Base-by-base conservation (phyloP, 1,140 invertebrate species). In the Neodiprion lecontei region DNA sequence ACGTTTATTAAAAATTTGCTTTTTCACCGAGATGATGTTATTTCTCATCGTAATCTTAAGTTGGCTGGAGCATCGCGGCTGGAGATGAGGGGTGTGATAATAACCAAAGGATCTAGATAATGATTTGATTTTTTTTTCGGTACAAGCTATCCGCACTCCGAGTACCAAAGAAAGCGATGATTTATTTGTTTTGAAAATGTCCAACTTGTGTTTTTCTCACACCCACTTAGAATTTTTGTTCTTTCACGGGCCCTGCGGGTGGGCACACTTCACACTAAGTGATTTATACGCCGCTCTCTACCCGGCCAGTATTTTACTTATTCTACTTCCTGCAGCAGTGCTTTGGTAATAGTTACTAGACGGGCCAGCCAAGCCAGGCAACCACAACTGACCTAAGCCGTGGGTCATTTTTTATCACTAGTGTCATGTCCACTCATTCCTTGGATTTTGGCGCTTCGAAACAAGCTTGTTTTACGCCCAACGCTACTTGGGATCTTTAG, bases 201-300 rank as follows among this genome's bases (percentile, higher is more conserved):
- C 11, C n/a, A 9, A 61, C 11, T 61, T 17, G n/a, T 61, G 53
- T 61, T 61, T 61, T 17, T 61, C 53, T 12, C 28, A 40, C 28
- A 40, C 28, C 53, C 53, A 61, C 53, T 61, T 61, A 61, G 53
- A 61, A 61, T 61, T 61, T 61, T 61, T 17, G 53, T 61, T 61
- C 28, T 40, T 40, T 40, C 28, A 40, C 2, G 2, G 28, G 28
- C 28, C 28, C 28, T 40, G 28, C 28, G 28, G 28, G 28, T 40
- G 28, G 53, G n/a, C n/a, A 14, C 53, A 61, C 11, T 61, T 61
- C 11, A 17, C 53, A 61, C 53, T 61, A 61, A 61, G 53, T 61
- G 53, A 14, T 61, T 61, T 61, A 61, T 40, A 40, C 53, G n/a
- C 53, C 53, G 53, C 53, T 61, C 9, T 61, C n/a, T 61, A 9